Percentiles rank a stretch among this genome's conserved stretches.
phyloP scores from a whole-genome alignment of 2,888 invertebrate genomes.

The Melanotus villosus region DNA sequence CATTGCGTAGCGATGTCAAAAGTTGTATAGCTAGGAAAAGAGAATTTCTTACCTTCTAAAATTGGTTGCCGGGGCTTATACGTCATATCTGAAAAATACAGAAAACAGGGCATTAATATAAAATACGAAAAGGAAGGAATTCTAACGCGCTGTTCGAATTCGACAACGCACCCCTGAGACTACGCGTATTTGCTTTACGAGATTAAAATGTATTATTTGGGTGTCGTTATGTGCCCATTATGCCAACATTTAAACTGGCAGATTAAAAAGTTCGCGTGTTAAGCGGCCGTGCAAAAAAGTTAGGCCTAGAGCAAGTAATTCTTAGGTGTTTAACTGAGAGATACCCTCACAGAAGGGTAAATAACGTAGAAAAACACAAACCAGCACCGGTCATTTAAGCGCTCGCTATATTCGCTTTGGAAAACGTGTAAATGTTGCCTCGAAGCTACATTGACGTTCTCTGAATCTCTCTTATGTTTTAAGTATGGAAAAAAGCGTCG shows the following conservation, averaged over 20 bases:
- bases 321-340: constrained; percentile 3
- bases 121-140: not conserved
- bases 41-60: constrained; percentile 63
- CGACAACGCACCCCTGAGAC: not conserved
- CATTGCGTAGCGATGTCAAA: constrained; percentile 1
- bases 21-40: not conserved
- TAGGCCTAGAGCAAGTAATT: constrained; percentile 3
- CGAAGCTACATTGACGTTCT: constrained; percentile 3
- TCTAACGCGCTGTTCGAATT: not conserved
- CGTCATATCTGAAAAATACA: constrained; percentile 63
- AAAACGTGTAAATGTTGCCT: constrained; percentile 14
- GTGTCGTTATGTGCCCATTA: constrained; percentile 8
- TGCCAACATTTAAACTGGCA: not conserved
- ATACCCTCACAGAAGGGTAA: constrained; percentile 1
- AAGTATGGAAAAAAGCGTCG: not conserved
- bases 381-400: constrained; percentile 5
- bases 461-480: constrained; percentile 4
- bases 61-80: constrained; percentile 64
- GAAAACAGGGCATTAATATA: constrained; percentile 6
- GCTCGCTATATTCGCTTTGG: not conserved
- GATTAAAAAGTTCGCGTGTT: constrained; percentile 8
- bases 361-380: constrained; percentile 5
- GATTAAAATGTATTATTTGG: constrained; percentile 5
- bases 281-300: not conserved
- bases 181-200: not conserved